phyloP scores from a whole-genome alignment of 2,797 vertebrate species.

The Lophotriccus pileatus region DNA sequence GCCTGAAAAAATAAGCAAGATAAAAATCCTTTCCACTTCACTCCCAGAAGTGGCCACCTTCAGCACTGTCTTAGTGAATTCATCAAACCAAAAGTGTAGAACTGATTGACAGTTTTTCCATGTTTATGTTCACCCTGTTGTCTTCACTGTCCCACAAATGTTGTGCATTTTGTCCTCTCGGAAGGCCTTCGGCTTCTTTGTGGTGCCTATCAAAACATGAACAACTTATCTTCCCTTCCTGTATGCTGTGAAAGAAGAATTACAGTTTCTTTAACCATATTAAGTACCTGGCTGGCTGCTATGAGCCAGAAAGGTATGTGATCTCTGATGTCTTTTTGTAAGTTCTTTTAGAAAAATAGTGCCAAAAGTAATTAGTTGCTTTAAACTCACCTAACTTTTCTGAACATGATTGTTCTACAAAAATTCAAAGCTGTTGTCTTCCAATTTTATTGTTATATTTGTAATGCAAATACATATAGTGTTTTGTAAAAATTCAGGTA shows the following conservation, averaged over 20 bases:
- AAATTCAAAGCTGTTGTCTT: background rate
- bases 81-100: background rate
- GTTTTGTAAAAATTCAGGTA: background rate
- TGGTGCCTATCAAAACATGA: background rate
- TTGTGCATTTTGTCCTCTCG: background rate
- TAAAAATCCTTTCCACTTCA: background rate
- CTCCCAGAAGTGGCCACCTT: background rate
- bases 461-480: background rate
- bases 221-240: background rate
- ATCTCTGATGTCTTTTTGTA: background rate
- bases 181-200: background rate
- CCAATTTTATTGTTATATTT: background rate
- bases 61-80: background rate
- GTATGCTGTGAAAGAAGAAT: background rate
- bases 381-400: background rate
- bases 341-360: background rate
- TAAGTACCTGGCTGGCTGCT: background rate
- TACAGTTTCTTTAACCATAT: background rate
- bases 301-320: background rate
- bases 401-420: background rate
- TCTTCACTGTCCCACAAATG: background rate
- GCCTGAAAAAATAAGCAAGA: background rate
- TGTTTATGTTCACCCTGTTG: background rate
- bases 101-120: background rate
- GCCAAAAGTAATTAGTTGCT: background rate